Evolutionary conservation across 2,888 invertebrate species (phyloP).

Genomic region (Synergus japonicus): DNA sequence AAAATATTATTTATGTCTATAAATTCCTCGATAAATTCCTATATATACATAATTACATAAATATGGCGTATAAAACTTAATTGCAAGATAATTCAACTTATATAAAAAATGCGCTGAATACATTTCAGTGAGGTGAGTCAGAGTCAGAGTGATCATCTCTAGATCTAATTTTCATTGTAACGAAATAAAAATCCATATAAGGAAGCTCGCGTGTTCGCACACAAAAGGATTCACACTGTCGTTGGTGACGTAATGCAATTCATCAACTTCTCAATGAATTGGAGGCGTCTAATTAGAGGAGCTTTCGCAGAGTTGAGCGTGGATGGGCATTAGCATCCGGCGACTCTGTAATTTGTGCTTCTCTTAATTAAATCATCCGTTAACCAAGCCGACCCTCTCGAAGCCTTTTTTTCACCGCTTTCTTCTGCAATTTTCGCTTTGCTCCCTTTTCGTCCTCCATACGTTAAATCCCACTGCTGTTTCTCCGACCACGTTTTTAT

Average conservation of each 20-base stretch:
- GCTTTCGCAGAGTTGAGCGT: constrained; percentile 71
- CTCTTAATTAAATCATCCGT: constrained; percentile 78
- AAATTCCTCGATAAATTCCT: neutral
- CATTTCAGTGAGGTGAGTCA: neutral
- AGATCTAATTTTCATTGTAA: constrained; percentile 29
- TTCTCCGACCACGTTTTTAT: constrained; percentile 53
- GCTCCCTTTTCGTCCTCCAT: constrained; percentile 55
- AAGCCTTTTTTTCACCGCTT: constrained; percentile 54
- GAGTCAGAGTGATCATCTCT: constrained; percentile 20
- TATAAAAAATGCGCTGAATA: neutral
- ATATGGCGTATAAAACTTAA: neutral
- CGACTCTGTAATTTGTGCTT: constrained; percentile 77
- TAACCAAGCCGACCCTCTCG: constrained; percentile 69
- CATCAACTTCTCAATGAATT: constrained; percentile 72
- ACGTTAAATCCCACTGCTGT: constrained; percentile 59
- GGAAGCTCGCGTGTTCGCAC: constrained; percentile 31
- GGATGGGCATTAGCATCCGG: constrained; percentile 75
- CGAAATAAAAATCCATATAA: constrained; percentile 31
- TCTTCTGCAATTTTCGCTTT: constrained; percentile 55
- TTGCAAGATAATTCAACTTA: neutral
- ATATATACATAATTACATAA: neutral
- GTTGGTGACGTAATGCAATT: constrained; percentile 38
- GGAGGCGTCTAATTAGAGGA: constrained; percentile 74
- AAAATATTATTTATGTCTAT: constrained; percentile 11
- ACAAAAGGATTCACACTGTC: constrained; percentile 40